Evolutionary conservation across 2,888 invertebrate species (phyloP).

Genomic region (Odontomyia ornata): DNA sequence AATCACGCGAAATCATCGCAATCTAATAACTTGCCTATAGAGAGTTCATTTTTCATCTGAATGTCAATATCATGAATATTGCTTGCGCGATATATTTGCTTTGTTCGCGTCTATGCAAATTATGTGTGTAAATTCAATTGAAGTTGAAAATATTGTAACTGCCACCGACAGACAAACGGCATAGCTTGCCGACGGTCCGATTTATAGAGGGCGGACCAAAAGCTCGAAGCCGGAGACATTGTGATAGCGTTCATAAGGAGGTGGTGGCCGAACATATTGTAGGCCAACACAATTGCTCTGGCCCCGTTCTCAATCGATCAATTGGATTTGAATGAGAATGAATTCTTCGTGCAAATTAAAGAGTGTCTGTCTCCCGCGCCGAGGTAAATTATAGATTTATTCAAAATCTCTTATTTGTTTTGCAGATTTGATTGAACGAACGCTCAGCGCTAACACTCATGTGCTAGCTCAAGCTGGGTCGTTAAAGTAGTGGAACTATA

Average conservation of each 20-base stretch:
- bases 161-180: neutral
- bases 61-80: slow-evolving; percentile 33
- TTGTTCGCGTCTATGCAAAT: neutral
- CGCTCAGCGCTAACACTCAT: neutral
- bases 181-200: no score
- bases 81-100: neutral
- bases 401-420: neutral
- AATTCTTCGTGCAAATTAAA: neutral
- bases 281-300: slow-evolving; percentile 18
- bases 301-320: slow-evolving; percentile 28
- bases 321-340: slow-evolving; percentile 9
- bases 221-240: neutral
- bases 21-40: slow-evolving; percentile 8
- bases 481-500: no score
- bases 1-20: slow-evolving; percentile 27
- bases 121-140: neutral
- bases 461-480: no score
- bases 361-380: neutral
- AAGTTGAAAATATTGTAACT: neutral
- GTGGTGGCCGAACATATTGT: neutral
- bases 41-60: slow-evolving; percentile 28
- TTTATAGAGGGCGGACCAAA: no score
- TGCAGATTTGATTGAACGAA: neutral
- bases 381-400: neutral
- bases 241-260: neutral